phyloP scores from a whole-genome alignment of 2,888 invertebrate species.

The Protodeltote pygarga region DNA sequence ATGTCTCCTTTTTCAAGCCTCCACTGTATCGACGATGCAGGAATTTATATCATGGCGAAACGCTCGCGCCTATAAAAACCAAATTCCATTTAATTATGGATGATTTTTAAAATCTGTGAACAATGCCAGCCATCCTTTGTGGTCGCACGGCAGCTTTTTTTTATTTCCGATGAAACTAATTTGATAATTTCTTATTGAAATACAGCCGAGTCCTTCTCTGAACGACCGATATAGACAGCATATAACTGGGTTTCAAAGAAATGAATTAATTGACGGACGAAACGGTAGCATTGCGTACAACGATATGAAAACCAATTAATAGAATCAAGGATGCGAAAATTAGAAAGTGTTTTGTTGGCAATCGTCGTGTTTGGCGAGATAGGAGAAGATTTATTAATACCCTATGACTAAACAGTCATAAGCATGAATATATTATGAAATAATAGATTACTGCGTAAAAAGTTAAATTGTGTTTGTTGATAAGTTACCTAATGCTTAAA shows the following conservation, averaged over 20 bases:
- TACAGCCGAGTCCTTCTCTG: slow-evolving; percentile 56
- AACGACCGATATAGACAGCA: slow-evolving; percentile 49
- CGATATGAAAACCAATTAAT: slow-evolving; percentile 54
- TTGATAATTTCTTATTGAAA: slow-evolving; percentile 84
- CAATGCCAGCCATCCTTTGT: slow-evolving; percentile 83
- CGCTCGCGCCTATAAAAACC: slow-evolving; percentile 71
- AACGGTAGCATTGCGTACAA: slow-evolving; percentile 47
- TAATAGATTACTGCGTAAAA: slow-evolving; percentile 11
- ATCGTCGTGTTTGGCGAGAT: slow-evolving; percentile 34
- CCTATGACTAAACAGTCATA: slow-evolving; percentile 8
- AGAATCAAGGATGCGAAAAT: slow-evolving; percentile 56
- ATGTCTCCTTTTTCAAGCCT: slow-evolving; percentile 71
- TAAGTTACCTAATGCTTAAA: slow-evolving; percentile 4
- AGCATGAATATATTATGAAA: slow-evolving; percentile 33
- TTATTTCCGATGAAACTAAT: slow-evolving; percentile 78
- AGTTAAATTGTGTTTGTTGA: slow-evolving; percentile 9
- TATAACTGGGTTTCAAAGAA: slow-evolving; percentile 51
- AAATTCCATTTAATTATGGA: slow-evolving; percentile 86
- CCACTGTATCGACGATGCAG: slow-evolving; percentile 65
- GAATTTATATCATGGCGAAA: slow-evolving; percentile 83
- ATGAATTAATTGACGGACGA: slow-evolving; percentile 52
- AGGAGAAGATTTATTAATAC: slow-evolving; percentile 38
- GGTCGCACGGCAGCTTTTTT: slow-evolving; percentile 69
- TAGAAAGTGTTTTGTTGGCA: slow-evolving; percentile 49
- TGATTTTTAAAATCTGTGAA: slow-evolving; percentile 86